Evolutionary conservation across 2,797 vertebrate genomes (phyloP).

Genomic region (Falco naumanni): DNA sequence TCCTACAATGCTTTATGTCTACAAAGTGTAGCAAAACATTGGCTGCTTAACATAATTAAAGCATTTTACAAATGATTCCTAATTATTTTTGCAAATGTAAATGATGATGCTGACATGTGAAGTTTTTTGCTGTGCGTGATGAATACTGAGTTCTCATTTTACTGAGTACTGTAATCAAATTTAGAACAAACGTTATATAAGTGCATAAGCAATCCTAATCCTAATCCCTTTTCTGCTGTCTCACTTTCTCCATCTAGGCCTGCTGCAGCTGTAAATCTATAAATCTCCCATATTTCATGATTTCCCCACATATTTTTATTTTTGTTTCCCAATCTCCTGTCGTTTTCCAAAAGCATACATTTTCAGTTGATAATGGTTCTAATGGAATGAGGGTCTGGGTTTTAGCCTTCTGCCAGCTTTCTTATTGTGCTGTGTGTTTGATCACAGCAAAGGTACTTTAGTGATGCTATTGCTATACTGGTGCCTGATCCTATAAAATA

Average conservation of each 20-base stretch:
- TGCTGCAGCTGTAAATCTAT: conserved; percentile 50
- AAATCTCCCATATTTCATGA: conserved; percentile 58
- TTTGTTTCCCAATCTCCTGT: not conserved
- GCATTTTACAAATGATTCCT: conserved; percentile 19
- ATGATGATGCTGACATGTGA: not conserved
- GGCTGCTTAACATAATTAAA: conserved; percentile 47
- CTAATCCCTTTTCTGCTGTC: conserved; percentile 55
- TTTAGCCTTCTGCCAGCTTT: not conserved
- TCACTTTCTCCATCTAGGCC: conserved; percentile 47
- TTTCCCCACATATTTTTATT: conserved; percentile 14
- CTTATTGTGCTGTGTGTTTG: not conserved
- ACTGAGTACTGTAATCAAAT: conserved; percentile 58
- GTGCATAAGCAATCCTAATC: conserved; percentile 53
- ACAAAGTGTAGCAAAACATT: conserved; percentile 24
- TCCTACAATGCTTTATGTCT: conserved; percentile 7
- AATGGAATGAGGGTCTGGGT: not conserved
- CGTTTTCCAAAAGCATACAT: not conserved
- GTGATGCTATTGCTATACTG: not conserved
- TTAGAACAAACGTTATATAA: conserved; percentile 46
- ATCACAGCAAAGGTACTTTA: not conserved
- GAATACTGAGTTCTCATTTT: conserved; percentile 42
- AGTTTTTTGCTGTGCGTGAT: not conserved
- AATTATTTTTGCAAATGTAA: conserved; percentile 40
- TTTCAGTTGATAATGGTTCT: not conserved
- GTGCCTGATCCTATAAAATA: not conserved